Evolutionary conservation across 1,140 invertebrate genomes (phyloP).

Genomic region (Lutraria rhynchaena): DNA sequence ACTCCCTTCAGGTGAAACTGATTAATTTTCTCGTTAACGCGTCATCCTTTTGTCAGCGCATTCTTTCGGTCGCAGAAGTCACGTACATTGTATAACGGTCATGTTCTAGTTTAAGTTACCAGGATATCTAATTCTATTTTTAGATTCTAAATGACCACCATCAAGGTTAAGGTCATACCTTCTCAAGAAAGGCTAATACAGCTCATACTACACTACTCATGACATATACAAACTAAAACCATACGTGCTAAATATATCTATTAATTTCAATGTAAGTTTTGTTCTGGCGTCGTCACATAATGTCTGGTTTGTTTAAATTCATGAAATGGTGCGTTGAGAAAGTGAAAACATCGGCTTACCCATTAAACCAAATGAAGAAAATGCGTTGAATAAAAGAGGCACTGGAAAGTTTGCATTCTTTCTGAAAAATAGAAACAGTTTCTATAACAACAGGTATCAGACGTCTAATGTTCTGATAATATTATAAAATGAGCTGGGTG

Average conservation of each 20-base stretch:
- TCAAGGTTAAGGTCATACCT: too few species aligned
- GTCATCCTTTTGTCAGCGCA: too few species aligned
- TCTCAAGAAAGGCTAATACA: too few species aligned
- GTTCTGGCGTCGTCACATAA: neutral
- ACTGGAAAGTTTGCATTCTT: neutral
- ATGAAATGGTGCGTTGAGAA: too few species aligned
- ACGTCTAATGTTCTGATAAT: neutral
- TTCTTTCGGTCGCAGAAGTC: too few species aligned
- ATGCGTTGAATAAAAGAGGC: neutral
- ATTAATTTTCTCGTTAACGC: too few species aligned
- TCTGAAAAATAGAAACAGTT: neutral
- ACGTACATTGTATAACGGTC: too few species aligned
- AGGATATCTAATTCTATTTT: too few species aligned
- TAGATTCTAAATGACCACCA: too few species aligned
- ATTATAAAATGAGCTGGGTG: neutral
- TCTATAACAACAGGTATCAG: neutral
- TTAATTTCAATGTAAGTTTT: neutral
- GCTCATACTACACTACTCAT: too few species aligned
- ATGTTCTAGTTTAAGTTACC: too few species aligned
- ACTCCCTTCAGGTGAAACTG: too few species aligned
- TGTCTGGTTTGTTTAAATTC: neutral
- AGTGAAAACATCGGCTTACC: conserved; percentile 9
- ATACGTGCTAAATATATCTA: neutral
- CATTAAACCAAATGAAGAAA: neutral
- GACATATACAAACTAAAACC: neutral